phyloP scores from a whole-genome alignment of 2,113 vertebrate species.

The Felis catus region DNA sequence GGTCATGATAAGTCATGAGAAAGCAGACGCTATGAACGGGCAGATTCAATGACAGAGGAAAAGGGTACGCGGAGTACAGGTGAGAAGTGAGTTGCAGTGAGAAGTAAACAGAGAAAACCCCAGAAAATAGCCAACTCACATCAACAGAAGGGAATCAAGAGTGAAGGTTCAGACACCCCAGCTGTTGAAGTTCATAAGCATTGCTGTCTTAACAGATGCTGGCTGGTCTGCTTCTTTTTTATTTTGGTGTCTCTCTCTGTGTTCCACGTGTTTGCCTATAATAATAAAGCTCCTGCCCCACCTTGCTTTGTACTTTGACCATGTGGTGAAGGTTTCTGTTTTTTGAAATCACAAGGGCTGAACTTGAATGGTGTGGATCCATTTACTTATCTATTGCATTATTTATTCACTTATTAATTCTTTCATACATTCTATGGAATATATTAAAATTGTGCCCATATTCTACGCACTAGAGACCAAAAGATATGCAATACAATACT shows the following conservation, averaged over 20 bases:
- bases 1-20: not conserved
- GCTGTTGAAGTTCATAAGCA: too few relatives aligned
- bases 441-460: not conserved
- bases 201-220: not conserved
- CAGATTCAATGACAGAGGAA: not conserved
- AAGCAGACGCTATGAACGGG: constrained; percentile 35
- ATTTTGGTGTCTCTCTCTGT: not conserved
- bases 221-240: not conserved
- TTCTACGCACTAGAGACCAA: not conserved
- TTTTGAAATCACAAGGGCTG: constrained; percentile 3
- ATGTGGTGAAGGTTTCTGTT: not conserved
- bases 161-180: not conserved
- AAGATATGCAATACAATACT: not conserved
- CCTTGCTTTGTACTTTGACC: not conserved
- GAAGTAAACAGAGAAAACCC: not conserved
- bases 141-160: accelerated
- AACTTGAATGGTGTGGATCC: not conserved
- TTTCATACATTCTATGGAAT: not conserved
- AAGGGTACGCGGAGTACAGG: not conserved
- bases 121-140: not conserved
- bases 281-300: not conserved
- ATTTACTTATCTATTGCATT: not conserved
- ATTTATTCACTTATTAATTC: not conserved
- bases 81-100: not conserved
- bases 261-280: not conserved